These are phyloP conservation scores for Brachionus plicatilis DNA, from an alignment of 1,140 invertebrate genomes.

Conservation along the genomic window DNA sequence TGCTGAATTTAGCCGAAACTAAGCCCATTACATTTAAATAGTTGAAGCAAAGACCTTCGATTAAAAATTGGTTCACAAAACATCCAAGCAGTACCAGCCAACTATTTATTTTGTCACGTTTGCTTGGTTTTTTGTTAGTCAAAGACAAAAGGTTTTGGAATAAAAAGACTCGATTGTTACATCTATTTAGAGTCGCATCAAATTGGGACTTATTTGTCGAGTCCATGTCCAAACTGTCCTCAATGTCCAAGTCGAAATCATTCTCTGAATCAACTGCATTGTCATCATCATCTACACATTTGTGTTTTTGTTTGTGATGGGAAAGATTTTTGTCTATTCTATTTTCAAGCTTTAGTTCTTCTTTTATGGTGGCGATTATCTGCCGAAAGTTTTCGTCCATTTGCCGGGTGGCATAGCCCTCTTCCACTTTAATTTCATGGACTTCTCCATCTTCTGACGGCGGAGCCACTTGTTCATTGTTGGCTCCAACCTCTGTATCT, in stretches of 20 bases:
- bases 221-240: neutral
- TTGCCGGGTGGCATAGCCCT: constrained; percentile 33
- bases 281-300: neutral
- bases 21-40: neutral
- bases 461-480: neutral
- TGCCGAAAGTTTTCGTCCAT: constrained; percentile 38
- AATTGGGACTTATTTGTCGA: neutral
- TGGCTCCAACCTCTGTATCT: neutral
- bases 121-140: neutral
- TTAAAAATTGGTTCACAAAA: constrained; percentile 7
- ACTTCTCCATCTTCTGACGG: neutral
- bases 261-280: neutral
- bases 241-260: neutral
- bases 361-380: constrained; percentile 34
- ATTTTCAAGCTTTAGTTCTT: constrained; percentile 18
- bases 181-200: neutral
- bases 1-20: neutral
- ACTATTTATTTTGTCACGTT: constrained; percentile 11
- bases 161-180: neutral
- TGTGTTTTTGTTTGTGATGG: neutral
- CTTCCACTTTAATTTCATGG: constrained; percentile 12
- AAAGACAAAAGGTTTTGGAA: constrained; percentile 13
- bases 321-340: neutral
- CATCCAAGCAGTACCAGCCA: constrained; percentile 7
- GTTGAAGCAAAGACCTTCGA: constrained; percentile 15